phyloP scores from a whole-genome alignment of 2,888 invertebrate species.

The Tiliacea aurago region DNA sequence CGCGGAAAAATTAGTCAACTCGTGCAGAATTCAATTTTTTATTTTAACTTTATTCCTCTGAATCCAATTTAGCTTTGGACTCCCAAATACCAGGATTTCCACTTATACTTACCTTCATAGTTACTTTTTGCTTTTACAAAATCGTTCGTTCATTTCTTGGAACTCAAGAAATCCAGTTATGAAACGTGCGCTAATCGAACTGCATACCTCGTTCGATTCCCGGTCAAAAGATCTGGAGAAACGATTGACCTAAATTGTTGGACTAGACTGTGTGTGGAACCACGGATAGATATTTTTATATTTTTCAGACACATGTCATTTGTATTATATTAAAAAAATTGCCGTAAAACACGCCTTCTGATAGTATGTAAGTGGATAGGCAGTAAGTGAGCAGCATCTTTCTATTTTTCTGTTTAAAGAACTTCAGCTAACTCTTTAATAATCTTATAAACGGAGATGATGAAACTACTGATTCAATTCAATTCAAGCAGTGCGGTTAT shows the following conservation, averaged over 20 bases:
- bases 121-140: constrained; percentile 52
- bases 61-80: constrained; percentile 51
- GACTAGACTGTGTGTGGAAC: too few species aligned
- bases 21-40: constrained; percentile 30
- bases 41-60: constrained; percentile 30
- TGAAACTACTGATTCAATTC: too few species aligned
- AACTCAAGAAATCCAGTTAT: constrained; percentile 61
- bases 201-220: constrained; percentile 56
- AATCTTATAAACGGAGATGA: not conserved
- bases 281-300: constrained; percentile 16
- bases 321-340: not conserved
- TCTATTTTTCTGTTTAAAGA: too few species aligned
- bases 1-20: constrained; percentile 9
- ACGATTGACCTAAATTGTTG: constrained; percentile 53
- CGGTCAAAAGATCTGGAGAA: constrained; percentile 46
- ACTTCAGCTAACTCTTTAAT: not conserved
- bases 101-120: constrained; percentile 44
- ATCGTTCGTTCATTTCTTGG: constrained; percentile 54
- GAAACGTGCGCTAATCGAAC: constrained; percentile 62
- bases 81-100: constrained; percentile 50
- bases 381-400: too few species aligned
- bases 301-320: not conserved
- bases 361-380: too few species aligned
- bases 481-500: too few species aligned
- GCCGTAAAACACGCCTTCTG: not conserved